Conservation (phyloP, 2,888 invertebrate genomes). For the Cephus nigrinus region DNA sequence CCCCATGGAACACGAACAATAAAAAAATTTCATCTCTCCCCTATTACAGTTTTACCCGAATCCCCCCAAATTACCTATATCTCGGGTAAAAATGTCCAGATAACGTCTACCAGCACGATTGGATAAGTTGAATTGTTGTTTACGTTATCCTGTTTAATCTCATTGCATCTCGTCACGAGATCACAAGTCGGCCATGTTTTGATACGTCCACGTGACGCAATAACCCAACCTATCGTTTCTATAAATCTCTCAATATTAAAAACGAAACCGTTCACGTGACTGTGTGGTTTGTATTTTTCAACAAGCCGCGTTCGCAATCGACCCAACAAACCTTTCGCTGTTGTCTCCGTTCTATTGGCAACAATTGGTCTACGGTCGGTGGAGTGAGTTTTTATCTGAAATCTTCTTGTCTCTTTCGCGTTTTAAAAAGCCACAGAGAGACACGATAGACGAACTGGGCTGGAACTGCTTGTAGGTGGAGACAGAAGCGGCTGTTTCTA, state of each 20-base stretch:
- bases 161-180: conserved; percentile 53
- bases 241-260: conserved; percentile 24
- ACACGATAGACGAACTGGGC: not conserved
- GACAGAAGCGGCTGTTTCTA: not conserved
- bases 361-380: not conserved
- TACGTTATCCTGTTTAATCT: conserved; percentile 29
- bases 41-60: not conserved
- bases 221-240: not conserved
- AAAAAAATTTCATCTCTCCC: not conserved
- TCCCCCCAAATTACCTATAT: not conserved
- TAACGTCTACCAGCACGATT: conserved; percentile 28
- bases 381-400: not conserved
- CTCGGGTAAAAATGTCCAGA: not conserved
- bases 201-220: not conserved
- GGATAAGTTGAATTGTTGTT: conserved; percentile 53
- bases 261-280: not conserved
- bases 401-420: not conserved
- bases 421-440: not conserved
- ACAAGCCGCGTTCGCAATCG: not conserved
- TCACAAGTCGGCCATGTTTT: not conserved
- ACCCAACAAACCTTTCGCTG: not conserved
- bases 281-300: not conserved
- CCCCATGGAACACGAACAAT: not conserved
- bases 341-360: not conserved
- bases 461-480: not conserved